Evolutionary conservation across 2,797 vertebrate genomes (phyloP).

Genomic region (Buceros bicornis): DNA sequence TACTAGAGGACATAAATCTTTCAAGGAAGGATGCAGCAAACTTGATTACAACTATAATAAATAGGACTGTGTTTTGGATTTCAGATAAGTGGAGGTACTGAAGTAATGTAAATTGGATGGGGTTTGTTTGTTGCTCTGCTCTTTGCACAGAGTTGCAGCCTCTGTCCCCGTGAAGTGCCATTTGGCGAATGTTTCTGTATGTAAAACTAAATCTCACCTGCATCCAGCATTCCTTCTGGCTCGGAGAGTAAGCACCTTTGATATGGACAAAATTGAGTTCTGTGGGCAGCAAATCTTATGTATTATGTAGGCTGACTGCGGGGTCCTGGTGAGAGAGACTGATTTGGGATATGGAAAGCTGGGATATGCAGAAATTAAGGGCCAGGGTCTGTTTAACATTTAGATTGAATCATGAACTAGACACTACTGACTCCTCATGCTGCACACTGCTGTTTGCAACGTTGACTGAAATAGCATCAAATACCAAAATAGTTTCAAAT

Average conservation of each 20-base stretch:
- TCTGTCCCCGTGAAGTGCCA: background rate
- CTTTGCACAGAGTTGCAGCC: background rate
- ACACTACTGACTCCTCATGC: background rate
- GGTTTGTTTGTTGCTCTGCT: background rate
- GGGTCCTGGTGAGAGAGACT: background rate
- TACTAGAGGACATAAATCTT: background rate
- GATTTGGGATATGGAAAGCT: background rate
- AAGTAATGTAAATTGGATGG: background rate
- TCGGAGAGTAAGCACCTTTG: background rate
- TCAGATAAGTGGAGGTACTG: conserved; percentile 3
- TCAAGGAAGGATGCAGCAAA: background rate
- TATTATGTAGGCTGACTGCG: background rate
- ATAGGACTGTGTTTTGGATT: background rate
- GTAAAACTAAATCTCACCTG: background rate
- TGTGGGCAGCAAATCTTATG: background rate
- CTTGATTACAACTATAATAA: conserved; percentile 5
- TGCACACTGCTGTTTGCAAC: background rate
- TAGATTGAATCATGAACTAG: conserved; percentile 7
- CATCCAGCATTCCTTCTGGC: background rate
- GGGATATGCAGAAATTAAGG: background rate
- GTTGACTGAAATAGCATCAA: background rate
- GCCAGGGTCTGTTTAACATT: conserved; percentile 38
- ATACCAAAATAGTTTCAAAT: background rate
- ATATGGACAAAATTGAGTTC: background rate
- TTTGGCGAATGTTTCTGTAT: conserved; percentile 9